These are phyloP conservation scores for Catotricha subobsoleta DNA, from an alignment of 2,888 invertebrate species.

Conservation along the genomic window DNA sequence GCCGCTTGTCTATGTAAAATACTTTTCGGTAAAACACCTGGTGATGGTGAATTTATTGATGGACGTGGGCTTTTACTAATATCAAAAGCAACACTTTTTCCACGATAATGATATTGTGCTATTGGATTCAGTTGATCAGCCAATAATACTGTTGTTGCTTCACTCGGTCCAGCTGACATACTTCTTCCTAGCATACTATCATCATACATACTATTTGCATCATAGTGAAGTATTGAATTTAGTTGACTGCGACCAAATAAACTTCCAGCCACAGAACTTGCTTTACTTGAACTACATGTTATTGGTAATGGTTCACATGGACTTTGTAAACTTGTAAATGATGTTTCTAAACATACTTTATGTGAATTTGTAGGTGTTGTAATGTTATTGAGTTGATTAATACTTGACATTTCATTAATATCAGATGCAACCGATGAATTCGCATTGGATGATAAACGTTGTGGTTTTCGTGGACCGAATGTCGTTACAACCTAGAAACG, in stretches of 20 bases:
- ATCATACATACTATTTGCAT: slow-evolving; percentile 28
- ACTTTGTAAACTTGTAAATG: slow-evolving; percentile 51
- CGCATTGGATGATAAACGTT: slow-evolving; percentile 34
- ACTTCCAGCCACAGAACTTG: slow-evolving; percentile 27
- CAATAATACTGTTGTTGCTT: slow-evolving; percentile 22
- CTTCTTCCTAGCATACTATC: slow-evolving; percentile 24
- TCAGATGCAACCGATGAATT: slow-evolving; percentile 28
- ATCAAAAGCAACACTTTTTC: slow-evolving; percentile 26
- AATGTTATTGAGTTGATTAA: slow-evolving; percentile 21
- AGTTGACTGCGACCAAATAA: slow-evolving; percentile 27
- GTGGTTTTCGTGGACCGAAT: slow-evolving; percentile 63
- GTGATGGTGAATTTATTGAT: slow-evolving; percentile 12
- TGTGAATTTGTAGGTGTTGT: slow-evolving; percentile 35
- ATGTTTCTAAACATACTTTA: slow-evolving; percentile 51
- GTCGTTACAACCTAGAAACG: slow-evolving; percentile 52
- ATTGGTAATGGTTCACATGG: slow-evolving; percentile 16
- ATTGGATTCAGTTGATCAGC: too few relatives aligned
- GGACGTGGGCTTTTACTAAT: slow-evolving; percentile 12
- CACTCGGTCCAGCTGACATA: slow-evolving; percentile 22
- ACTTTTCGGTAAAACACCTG: slow-evolving; percentile 15
- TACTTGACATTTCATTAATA: slow-evolving; percentile 16
- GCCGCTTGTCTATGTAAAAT: slow-evolving; percentile 11
- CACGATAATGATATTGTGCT: slow-evolving; percentile 11
- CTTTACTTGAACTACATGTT: slow-evolving; percentile 20
- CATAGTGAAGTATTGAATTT: slow-evolving; percentile 28